Evolutionary conservation across 2,113 vertebrate genomes (phyloP).

Genomic region (Lonchura striata): DNA sequence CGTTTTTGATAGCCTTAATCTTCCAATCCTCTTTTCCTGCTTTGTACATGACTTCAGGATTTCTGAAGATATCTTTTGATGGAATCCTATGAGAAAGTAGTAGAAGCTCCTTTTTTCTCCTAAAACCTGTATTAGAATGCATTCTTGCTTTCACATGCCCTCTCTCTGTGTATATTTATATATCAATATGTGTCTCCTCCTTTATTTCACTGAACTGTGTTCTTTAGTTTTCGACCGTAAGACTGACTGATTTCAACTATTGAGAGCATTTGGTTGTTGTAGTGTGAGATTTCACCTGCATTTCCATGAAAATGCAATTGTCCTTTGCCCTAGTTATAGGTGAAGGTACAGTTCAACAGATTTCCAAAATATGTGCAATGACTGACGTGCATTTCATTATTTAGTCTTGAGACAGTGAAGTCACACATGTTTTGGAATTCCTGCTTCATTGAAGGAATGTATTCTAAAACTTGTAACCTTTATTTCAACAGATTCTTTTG

Average conservation of each 20-base stretch:
- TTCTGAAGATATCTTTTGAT: not conserved
- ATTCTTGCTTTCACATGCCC: not conserved
- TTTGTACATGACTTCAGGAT: not conserved
- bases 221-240: not conserved
- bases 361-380: not conserved
- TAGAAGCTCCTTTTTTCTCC: not conserved
- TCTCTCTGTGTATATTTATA: not conserved
- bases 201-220: not conserved
- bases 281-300: not conserved
- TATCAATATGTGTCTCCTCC: not conserved
- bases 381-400: not conserved
- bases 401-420: not conserved
- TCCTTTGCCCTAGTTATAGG: not conserved
- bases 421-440: not conserved
- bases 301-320: not conserved
- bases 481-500: not conserved
- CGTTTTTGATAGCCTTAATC: slow-evolving; percentile 28
- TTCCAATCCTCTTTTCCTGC: slow-evolving; percentile 21
- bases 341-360: not conserved
- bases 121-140: not conserved
- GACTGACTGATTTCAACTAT: not conserved
- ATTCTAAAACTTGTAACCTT: not conserved
- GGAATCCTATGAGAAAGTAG: not conserved
- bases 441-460: not conserved
- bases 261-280: not conserved